Base-by-base conservation (phyloP, 2,113 vertebrate genomes). In the Hylia prasina region DNA sequence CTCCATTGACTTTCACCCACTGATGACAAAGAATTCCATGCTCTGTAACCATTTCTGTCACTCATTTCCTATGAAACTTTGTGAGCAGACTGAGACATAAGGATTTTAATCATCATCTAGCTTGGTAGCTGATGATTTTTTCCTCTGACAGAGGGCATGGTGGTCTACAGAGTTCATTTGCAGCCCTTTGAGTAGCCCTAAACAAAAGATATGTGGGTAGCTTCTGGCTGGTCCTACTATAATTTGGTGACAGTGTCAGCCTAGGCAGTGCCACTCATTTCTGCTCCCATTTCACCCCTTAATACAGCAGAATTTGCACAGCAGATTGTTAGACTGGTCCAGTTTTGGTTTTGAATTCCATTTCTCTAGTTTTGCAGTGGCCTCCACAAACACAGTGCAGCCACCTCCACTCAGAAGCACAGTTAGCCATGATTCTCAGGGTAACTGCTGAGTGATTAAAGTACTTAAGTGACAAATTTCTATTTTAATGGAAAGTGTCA, bases 141-240 rank as follows among this genome's bases (percentile, higher is more conserved):
- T 51, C 13, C 6, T 70, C 2, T 63, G 31, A 24, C 42, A 78
- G 60, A 33, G 16, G 5, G 11, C 11, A 40, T 0, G 0, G 3
- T 53, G 16, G 13, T 89, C 25, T 39, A 11, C 7, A 63, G 57
- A 86, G 3, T 6, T 82, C 2, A 0, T 13, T 19, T 50, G 17
- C 13, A 70, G n/a, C 7, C 45, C 21, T 15, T 47, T 35, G 14
- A 92, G 17, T 4, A 42, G 9, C 23, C 27, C 28, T 66, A 39
- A 68, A 54, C 6, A 33, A 9, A 54, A 47, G 15, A 3, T n/a
- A 25, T 16, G 11, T 22, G 21, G 6, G 6, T 21, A 73, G 9
- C 13, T 71, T 85, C 44, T 64, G 13, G 4, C 25, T 75, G 11
- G 15, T 28, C 3, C 10, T 45, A 14, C 22, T 64, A 65, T 53